phyloP scores from a whole-genome alignment of 2,888 invertebrate species.

The Leptopilina myrica region DNA sequence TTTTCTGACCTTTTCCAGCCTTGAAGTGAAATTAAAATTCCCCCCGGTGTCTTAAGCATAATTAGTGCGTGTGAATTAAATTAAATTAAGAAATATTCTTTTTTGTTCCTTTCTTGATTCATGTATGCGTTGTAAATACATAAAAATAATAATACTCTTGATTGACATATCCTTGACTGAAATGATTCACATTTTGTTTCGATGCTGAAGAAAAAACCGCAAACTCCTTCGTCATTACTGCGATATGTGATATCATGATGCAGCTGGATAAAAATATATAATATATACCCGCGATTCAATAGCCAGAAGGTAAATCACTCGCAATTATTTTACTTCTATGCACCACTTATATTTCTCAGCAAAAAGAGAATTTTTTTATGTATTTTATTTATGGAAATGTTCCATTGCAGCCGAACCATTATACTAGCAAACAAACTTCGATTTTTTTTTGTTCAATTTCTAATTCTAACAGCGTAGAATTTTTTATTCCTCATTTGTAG shows the following conservation, averaged over 20 bases:
- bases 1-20: too few species aligned
- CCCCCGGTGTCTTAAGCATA: too few species aligned
- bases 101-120: too few species aligned
- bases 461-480: too few species aligned
- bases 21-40: too few species aligned
- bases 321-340: slow-evolving; percentile 23
- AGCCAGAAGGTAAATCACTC: slow-evolving; percentile 29
- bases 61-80: too few species aligned
- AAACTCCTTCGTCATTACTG: slow-evolving; percentile 14
- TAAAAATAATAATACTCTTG: background rate
- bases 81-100: too few species aligned
- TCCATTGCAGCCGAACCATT: too few species aligned
- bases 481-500: too few species aligned
- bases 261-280: slow-evolving; percentile 39
- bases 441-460: too few species aligned
- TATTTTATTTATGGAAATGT: too few species aligned
- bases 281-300: background rate
- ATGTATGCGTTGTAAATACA: background rate
- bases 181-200: slow-evolving; percentile 26
- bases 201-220: background rate
- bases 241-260: slow-evolving; percentile 30
- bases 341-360: background rate
- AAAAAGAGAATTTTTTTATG: background rate
- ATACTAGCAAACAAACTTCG: too few species aligned
- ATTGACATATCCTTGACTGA: slow-evolving; percentile 36